A percentile compares a stretch with the other conserved stretches of the same genome.
phyloP scores from a whole-genome alignment of 2,113 vertebrate species.

The Zosterops lateralis region DNA sequence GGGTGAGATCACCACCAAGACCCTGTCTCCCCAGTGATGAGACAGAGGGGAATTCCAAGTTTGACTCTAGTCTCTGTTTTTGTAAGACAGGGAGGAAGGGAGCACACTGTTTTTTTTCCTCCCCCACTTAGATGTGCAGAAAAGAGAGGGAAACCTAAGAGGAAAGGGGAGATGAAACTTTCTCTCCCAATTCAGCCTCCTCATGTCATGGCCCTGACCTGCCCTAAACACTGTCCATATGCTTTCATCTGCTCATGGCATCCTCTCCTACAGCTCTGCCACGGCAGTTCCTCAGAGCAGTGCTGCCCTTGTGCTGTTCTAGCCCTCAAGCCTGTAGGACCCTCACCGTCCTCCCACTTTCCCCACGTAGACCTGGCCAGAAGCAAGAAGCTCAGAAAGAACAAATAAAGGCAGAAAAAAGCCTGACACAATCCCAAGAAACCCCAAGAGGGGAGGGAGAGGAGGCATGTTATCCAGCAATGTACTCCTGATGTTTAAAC shows the following conservation, averaged over 20 bases:
- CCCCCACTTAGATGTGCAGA: background rate
- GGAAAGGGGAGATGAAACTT: background rate
- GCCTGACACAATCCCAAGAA: background rate
- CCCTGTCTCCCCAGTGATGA: constrained; percentile 59
- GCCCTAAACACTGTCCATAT: background rate
- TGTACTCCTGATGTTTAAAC: constrained; percentile 14
- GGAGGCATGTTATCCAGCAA: background rate
- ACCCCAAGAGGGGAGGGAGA: background rate
- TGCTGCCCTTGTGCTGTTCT: background rate
- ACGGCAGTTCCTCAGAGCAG: fast-evolving
- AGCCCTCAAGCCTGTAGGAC: background rate
- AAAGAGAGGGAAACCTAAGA: background rate
- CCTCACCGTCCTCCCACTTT: background rate
- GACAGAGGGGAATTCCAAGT: constrained; percentile 74
- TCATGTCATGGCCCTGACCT: background rate
- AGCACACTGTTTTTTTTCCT: background rate
- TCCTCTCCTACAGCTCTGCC: background rate
- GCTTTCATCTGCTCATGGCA: background rate
- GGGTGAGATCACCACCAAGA: constrained; percentile 75
- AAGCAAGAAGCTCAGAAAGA: background rate
- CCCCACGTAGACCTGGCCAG: background rate
- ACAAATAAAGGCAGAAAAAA: background rate
- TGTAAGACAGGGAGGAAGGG: background rate
- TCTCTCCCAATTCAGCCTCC: background rate
- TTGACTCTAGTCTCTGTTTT: constrained; percentile 18